Percentiles rank a stretch among this genome's conserved stretches.
These are phyloP conservation scores for Anaspis maculata DNA, from an alignment of 2,888 invertebrate species.

Conservation along the genomic window DNA sequence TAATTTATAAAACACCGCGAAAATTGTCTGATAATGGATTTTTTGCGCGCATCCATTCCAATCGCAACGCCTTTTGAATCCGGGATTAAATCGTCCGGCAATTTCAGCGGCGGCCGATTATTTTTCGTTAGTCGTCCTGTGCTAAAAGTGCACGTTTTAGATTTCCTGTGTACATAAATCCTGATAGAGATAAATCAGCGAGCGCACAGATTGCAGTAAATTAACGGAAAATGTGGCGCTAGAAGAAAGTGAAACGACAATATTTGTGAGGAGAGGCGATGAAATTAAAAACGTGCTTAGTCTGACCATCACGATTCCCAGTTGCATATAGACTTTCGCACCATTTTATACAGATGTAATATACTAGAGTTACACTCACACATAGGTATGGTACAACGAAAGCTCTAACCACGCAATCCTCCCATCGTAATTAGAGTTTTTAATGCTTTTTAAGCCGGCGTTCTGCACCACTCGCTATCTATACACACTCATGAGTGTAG, in stretches of 20 bases:
- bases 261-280: constrained; percentile 31
- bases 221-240: constrained; percentile 40
- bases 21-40: too few relatives aligned
- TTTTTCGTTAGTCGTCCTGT: constrained; percentile 10
- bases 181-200: constrained; percentile 41
- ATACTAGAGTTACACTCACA: too few relatives aligned
- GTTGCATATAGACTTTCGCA: too few relatives aligned
- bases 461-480: not conserved
- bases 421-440: constrained; percentile 3
- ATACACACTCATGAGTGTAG: not conserved
- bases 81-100: too few relatives aligned
- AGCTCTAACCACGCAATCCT: not conserved
- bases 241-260: constrained; percentile 39
- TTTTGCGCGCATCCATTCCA: too few relatives aligned
- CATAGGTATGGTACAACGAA: too few relatives aligned
- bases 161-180: constrained; percentile 38
- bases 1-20: too few relatives aligned
- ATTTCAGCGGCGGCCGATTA: constrained; percentile 6
- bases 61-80: too few relatives aligned
- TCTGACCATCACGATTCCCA: constrained; percentile 28
- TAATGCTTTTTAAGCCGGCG: constrained; percentile 4
- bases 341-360: too few relatives aligned
- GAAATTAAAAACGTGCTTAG: constrained; percentile 43
- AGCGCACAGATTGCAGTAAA: constrained; percentile 37
- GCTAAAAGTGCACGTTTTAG: constrained; percentile 25